phyloP scores from a whole-genome alignment of 1,140 invertebrate species.

The Zaprionus kolodkinae region DNA sequence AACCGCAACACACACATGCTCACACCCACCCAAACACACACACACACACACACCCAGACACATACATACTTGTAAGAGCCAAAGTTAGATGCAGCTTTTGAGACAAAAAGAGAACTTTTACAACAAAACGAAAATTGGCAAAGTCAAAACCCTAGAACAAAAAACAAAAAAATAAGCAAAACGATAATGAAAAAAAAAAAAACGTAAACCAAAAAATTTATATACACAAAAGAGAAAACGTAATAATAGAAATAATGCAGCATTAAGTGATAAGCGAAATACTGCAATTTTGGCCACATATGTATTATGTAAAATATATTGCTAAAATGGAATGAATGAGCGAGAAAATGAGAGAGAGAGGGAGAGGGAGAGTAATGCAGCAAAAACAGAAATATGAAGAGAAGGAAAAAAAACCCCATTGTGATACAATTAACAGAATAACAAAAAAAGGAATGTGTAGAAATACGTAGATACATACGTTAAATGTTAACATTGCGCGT shows the following conservation, averaged over 20 bases:
- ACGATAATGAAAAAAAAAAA: constrained; percentile 20
- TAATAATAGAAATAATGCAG: constrained; percentile 46
- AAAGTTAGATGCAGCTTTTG: constrained; percentile 63
- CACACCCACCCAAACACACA: constrained; percentile 25
- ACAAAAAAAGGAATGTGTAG: constrained; percentile 40
- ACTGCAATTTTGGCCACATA: constrained; percentile 37
- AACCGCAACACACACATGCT: constrained; percentile 34
- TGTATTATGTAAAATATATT: neutral
- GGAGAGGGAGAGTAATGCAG: neutral
- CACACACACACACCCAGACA: constrained; percentile 30
- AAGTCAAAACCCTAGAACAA: constrained; percentile 17
- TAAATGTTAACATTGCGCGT: constrained; percentile 51
- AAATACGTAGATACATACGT: constrained; percentile 56
- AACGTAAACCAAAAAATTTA: constrained; percentile 14
- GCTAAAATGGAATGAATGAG: constrained; percentile 36
- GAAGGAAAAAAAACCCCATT: constrained; percentile 34
- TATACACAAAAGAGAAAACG: constrained; percentile 14
- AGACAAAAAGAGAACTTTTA: constrained; percentile 27
- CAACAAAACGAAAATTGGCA: constrained; percentile 29
- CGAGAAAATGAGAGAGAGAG: neutral
- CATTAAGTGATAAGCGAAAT: constrained; percentile 63
- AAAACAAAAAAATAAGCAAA: constrained; percentile 17
- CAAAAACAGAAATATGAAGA: constrained; percentile 24
- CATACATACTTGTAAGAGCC: constrained; percentile 63
- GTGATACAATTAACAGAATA: constrained; percentile 44